phyloP scores from a whole-genome alignment of 1,140 invertebrate species.

The Anastatus disparis region DNA sequence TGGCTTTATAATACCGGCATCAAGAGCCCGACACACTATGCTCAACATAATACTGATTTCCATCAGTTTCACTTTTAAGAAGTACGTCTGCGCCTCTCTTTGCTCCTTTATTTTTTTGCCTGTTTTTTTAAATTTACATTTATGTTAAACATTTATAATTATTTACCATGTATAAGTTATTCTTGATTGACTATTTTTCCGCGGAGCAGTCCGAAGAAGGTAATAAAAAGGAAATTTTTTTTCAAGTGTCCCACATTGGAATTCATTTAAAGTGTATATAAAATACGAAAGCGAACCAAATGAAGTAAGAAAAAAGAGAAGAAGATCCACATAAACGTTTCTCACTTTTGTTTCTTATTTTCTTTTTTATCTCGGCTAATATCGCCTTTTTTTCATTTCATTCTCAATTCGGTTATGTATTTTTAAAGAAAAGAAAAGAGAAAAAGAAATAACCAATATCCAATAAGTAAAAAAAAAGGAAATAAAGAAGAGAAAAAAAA shows the following conservation, averaged over 20 bases:
- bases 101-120: not conserved
- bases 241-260: constrained; percentile 1
- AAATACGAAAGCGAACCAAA: not conserved
- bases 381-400: constrained; percentile 29
- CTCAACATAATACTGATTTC: no score
- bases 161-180: not conserved
- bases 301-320: no score
- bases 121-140: not conserved
- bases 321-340: no score
- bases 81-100: not conserved
- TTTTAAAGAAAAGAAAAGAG: constrained; percentile 8
- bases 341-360: no score
- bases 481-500: constrained; percentile 4
- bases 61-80: not conserved
- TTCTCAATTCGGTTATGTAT: constrained; percentile 23
- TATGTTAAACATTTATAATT: not conserved
- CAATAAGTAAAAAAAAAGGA: not conserved
- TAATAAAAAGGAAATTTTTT: no score
- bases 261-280: not conserved
- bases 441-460: not conserved
- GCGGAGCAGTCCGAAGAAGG: no score
- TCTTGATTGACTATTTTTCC: constrained; percentile 33
- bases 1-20: no score
- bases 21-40: not conserved
- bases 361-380: constrained; percentile 19